Base-by-base conservation (phyloP, 2,888 invertebrate genomes). In the Eupelmus urozonus region DNA sequence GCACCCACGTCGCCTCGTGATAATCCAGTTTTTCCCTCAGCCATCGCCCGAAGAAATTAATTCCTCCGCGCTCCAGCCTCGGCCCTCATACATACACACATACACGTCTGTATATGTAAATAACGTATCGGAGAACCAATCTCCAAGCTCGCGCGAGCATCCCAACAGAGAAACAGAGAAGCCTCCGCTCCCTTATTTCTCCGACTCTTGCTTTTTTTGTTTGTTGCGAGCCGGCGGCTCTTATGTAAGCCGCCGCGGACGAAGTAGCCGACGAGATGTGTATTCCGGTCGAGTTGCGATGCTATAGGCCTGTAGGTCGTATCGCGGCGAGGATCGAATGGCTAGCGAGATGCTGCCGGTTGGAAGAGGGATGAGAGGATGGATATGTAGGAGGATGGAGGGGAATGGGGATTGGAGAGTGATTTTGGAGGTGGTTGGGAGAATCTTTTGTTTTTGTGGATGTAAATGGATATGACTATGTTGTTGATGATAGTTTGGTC, bases 201-300 rank as follows among this genome's bases (percentile, higher is more conserved):
- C 34, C 53, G 23, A 59, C 57, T 27, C 45, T n/a, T 60, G 27
- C 80, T 76, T 74, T 80, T 78, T 78, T 57, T 60, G 69, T 74
- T 42, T 40, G 27, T 34, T 18, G 45, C 18, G 13, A 0, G n/a
- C 23, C 23, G 69, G 65, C 51, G 51, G 9, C 70, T 77, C 59
- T 78, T 67, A 67, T 62, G 57, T 72, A 63, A 76, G 76, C 66
- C 60, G 75, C 73, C 62, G 60, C 73, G 34, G 45, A 16, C 1
- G 45, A 27, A 34, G 59, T 57, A 25, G 23, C 42, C 45, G 62
- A 13, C 74, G 80, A 80, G 73, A 78, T 80, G 72, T 59, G 82
- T 86, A 88, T 88, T 88, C 85, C 88, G 85, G 87, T 84, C 84
- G 88, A 88, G 85, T 87, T 87, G 86, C 84, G 83, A 79, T 81